phyloP scores from a whole-genome alignment of 2,797 vertebrate genomes.

The Manis javanica region DNA sequence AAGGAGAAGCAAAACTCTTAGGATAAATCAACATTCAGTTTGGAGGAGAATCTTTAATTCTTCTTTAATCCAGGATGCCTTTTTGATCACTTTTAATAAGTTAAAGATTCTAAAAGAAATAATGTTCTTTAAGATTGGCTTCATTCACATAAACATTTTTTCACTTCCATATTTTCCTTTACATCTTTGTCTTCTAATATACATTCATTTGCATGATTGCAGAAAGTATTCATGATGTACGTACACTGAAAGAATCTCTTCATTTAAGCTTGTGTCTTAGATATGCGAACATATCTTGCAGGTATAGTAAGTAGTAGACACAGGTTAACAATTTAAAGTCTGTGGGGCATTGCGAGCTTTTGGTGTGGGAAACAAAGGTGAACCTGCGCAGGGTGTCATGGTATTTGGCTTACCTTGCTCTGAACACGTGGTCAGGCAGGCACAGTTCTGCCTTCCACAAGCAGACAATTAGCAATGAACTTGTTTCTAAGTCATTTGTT shows the following conservation, averaged over 20 bases:
- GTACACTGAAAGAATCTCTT: not conserved
- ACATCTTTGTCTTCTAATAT: not conserved
- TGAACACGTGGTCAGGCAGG: not conserved
- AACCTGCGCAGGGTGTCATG: not conserved
- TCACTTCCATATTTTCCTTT: not conserved
- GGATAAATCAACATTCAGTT: not conserved
- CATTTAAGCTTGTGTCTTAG: not conserved
- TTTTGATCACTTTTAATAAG: not conserved
- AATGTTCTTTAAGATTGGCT: not conserved
- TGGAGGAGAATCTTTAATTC: not conserved
- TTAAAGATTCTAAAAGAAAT: slow-evolving; percentile 21
- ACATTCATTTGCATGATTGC: not conserved
- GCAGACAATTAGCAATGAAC: not conserved
- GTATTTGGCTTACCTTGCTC: not conserved
- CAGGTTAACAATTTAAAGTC: not conserved
- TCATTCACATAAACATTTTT: slow-evolving; percentile 7
- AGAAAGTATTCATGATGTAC: not conserved
- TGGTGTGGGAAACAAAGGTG: not conserved
- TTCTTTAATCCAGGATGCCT: not conserved
- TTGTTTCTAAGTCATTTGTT: not conserved
- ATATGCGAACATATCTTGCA: not conserved
- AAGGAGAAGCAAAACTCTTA: not conserved
- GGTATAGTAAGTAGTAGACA: not conserved
- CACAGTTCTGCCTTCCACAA: not conserved
- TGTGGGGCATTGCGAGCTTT: not conserved